Conservation (phyloP, 2,113 vertebrate genomes). For the Burhinus bistriatus region DNA sequence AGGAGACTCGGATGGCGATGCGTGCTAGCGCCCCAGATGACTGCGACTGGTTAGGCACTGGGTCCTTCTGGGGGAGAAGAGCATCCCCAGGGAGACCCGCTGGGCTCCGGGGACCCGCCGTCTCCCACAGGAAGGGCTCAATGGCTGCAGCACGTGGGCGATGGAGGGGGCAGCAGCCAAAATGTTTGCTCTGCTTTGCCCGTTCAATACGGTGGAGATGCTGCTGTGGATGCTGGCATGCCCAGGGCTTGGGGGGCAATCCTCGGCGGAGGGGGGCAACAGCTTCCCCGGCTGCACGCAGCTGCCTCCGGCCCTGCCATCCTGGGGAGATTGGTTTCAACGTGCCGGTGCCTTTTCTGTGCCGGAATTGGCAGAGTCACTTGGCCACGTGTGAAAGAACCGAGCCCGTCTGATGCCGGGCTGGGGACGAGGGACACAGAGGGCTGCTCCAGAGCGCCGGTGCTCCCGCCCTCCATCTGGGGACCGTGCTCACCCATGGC, state of each 20-base stretch:
- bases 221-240: neutral
- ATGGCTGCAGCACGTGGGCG: fast-evolving
- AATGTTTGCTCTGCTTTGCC: neutral
- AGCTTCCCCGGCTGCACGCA: neutral
- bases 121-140: fast-evolving
- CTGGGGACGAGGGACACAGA: neutral
- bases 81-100: neutral
- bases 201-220: fast-evolving
- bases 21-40: fast-evolving
- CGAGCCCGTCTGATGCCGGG: neutral
- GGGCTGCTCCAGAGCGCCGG: neutral
- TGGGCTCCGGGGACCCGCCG: fast-evolving
- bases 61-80: neutral
- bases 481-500: neutral
- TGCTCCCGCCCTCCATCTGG: fast-evolving
- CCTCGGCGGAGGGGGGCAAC: neutral
- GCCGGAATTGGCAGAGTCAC: neutral
- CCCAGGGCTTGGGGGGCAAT: fast-evolving
- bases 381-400: neutral
- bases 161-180: neutral
- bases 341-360: fast-evolving
- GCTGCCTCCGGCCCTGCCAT: neutral
- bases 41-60: neutral
- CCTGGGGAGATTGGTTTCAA: fast-evolving
- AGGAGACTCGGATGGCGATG: fast-evolving